phyloP scores from a whole-genome alignment of 1,140 invertebrate genomes.

The Heliconius melpomene region DNA sequence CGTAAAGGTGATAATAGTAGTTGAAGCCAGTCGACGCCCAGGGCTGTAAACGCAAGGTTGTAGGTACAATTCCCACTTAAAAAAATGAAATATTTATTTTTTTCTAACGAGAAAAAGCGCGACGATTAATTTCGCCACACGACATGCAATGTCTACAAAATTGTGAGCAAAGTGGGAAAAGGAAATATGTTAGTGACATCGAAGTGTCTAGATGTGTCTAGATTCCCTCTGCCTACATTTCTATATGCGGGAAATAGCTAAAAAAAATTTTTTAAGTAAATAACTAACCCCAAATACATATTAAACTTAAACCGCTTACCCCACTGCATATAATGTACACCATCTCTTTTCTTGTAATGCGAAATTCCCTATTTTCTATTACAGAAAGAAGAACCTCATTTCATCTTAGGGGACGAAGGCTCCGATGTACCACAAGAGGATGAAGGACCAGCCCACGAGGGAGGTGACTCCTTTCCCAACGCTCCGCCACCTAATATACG shows the following conservation, averaged over 20 bases:
- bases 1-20: too few relatives aligned
- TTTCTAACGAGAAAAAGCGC: too few relatives aligned
- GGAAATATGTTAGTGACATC: background rate
- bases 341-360: background rate
- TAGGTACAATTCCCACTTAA: too few relatives aligned
- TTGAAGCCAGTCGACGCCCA: too few relatives aligned
- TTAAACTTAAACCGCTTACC: too few relatives aligned
- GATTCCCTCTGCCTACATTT: background rate
- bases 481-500: conserved; percentile 62
- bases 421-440: conserved; percentile 44
- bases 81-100: too few relatives aligned
- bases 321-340: background rate
- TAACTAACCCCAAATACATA: too few relatives aligned
- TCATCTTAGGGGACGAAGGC: conserved; percentile 64
- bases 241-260: background rate
- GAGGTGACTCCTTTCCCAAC: conserved; percentile 65
- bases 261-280: background rate
- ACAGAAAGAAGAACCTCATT: conserved; percentile 41
- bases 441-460: conserved; percentile 69
- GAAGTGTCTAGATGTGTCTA: background rate
- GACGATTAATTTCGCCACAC: too few relatives aligned
- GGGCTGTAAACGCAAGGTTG: too few relatives aligned
- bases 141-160: too few relatives aligned
- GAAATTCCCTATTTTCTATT: background rate
- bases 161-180: too few relatives aligned